Base-by-base conservation (phyloP, 2,888 invertebrate genomes). In the Adela reaumurella region DNA sequence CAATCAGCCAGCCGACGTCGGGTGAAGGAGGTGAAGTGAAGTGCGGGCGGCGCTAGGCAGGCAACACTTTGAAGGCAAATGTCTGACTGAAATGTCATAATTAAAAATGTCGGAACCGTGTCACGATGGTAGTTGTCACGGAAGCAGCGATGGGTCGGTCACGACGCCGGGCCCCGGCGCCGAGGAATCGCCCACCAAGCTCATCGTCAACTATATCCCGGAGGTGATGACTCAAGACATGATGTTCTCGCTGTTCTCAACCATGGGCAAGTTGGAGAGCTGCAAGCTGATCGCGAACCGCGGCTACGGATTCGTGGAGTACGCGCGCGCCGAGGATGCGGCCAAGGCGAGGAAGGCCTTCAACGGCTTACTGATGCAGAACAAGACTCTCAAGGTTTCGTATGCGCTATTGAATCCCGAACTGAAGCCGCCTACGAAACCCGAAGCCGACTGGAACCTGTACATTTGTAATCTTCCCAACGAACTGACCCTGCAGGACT, bases 61-160 rank as follows among this genome's bases (percentile, higher is more conserved):
- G 49, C 51, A 53, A 53, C 51, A 53, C 50, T n/a, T 50, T 16
- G 14, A 16, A 43, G 35, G 35, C 35, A 24, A 68, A 68, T 68
- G 66, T 65, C 67, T 61, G 62, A 58, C 58, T 59, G 60, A 74
- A 77, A 77, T 79, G 79, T 80, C 79, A 78, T 73, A 78, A 77
- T 80, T 78, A 79, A 79, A 79, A 80, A 80, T 80, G 79, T 79
- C 79, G 79, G 79, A 79, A 74, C 78, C 79, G 79, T 80, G 79
- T 80, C 79, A 80, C 73, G 79, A 78, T 74, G 77, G 72, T 77
- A 79, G 54, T 55, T 78, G 79, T 78, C 79, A 79, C 68, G 79
- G 74, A 74, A 76, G 64, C 74, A 74, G 68, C 67, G 79, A 80
- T 49, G 35, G 35, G 35, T 14, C 35, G 35, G 35, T 8, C 4